A percentile compares a stretch with the other conserved stretches of the same genome.
Evolutionary conservation across 37 sponge, comb jelly and placozoan genomes (phyloP).

Genomic region (Mnemiopsis leidyi): DNA sequence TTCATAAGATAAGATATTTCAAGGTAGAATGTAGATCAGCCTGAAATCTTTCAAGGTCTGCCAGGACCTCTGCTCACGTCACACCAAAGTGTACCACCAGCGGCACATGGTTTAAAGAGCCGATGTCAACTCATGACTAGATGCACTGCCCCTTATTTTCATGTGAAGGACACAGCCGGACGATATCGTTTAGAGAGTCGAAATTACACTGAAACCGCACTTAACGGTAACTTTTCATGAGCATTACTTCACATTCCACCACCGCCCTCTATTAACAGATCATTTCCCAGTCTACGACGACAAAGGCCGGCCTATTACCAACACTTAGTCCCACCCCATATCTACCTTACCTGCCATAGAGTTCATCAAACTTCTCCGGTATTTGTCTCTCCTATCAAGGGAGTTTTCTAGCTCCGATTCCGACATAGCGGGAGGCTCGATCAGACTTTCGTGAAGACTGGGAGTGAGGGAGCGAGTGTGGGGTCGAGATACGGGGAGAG

Average conservation of each 20-base stretch:
- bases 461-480: not conserved
- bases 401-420: conserved; percentile 22
- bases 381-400: not conserved
- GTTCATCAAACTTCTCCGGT: not conserved
- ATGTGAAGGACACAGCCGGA: too few relatives aligned
- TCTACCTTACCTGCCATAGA: not conserved
- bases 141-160: not conserved
- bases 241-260: not conserved
- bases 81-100: too few relatives aligned
- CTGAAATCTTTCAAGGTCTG: too few relatives aligned
- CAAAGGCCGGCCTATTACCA: not conserved
- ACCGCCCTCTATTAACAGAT: not conserved
- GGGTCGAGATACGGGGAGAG: not conserved
- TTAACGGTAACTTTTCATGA: not conserved
- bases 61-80: too few relatives aligned
- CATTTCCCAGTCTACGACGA: not conserved
- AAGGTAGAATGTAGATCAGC: too few relatives aligned
- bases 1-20: too few relatives aligned
- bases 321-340: not conserved
- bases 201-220: not conserved
- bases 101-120: too few relatives aligned
- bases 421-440: not conserved
- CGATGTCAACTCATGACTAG: too few relatives aligned
- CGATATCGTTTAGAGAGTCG: not conserved
- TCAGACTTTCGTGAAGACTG: not conserved